Conservation (phyloP, 92 coral and sea anemone species). For the Parazoanthus swiftii region DNA sequence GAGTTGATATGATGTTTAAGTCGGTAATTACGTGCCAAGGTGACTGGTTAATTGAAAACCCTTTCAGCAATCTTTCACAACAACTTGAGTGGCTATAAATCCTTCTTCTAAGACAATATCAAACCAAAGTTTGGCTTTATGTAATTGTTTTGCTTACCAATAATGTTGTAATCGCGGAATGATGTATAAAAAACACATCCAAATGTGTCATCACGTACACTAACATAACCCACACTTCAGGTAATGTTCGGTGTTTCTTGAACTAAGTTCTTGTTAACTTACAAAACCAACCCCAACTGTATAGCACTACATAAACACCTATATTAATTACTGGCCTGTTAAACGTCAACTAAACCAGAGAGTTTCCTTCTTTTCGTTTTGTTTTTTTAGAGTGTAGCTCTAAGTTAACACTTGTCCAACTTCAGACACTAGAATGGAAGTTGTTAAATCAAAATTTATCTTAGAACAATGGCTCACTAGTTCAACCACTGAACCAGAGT, state of each 20-base stretch:
- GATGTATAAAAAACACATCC: neutral
- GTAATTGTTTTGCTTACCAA: neutral
- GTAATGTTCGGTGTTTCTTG: neutral
- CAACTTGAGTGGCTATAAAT: constrained; percentile 20
- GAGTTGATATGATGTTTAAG: neutral
- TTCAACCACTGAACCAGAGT: neutral
- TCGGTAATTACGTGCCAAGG: neutral
- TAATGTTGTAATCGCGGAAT: too few species aligned
- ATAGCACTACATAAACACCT: neutral
- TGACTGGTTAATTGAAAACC: neutral
- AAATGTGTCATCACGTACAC: neutral
- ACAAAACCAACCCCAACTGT: neutral
- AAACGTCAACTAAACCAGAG: neutral
- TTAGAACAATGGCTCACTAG: neutral
- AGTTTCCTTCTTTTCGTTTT: neutral
- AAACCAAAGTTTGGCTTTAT: neutral
- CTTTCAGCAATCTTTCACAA: neutral
- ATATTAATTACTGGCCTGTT: neutral
- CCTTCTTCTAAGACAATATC: constrained; percentile 2
- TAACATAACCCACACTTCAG: neutral
- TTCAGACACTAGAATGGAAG: neutral
- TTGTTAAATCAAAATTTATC: neutral
- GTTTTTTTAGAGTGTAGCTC: neutral
- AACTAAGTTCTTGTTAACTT: neutral
- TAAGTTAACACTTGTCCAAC: constrained; percentile 24